Conservation (phyloP, 2,888 invertebrate species). For the Leucozona laternaria region DNA sequence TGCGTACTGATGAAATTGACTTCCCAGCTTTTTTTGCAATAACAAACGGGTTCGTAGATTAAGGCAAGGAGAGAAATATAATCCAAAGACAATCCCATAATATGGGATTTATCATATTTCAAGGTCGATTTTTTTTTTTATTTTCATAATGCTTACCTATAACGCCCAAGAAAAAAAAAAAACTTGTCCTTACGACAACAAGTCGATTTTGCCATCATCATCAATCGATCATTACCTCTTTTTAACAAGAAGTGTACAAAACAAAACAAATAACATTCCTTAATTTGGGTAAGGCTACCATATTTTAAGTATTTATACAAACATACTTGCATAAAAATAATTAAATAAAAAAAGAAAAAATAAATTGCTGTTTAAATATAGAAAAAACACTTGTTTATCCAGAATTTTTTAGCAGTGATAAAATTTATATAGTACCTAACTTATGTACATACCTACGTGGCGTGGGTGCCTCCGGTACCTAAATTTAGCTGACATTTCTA, state of each 20-base stretch:
- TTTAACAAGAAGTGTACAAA: slow-evolving; percentile 8
- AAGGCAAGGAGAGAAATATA: slow-evolving; percentile 1
- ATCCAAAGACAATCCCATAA: background rate
- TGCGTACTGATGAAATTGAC: background rate
- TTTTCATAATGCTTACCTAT: background rate
- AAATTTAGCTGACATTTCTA: slow-evolving; percentile 54
- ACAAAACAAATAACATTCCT: slow-evolving; percentile 5
- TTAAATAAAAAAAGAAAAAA: background rate
- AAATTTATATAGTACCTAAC: no score
- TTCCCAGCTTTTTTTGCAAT: background rate
- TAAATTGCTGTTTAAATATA: background rate
- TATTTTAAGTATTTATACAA: background rate
- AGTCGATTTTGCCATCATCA: slow-evolving; percentile 19
- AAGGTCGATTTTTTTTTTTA: slow-evolving; percentile 4
- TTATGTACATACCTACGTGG: slow-evolving; percentile 4
- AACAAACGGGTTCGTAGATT: background rate
- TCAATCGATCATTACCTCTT: slow-evolving; percentile 20
- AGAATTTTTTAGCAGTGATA: slow-evolving; percentile 13
- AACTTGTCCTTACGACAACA: slow-evolving; percentile 31
- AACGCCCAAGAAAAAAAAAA: background rate
- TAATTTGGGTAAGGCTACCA: background rate
- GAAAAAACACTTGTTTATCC: slow-evolving; percentile 9
- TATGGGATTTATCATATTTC: slow-evolving; percentile 4
- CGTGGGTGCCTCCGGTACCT: slow-evolving; percentile 49
- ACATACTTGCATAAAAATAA: background rate